Conservation (phyloP, 2,113 vertebrate species). For the Corythoichthys intestinalis region DNA sequence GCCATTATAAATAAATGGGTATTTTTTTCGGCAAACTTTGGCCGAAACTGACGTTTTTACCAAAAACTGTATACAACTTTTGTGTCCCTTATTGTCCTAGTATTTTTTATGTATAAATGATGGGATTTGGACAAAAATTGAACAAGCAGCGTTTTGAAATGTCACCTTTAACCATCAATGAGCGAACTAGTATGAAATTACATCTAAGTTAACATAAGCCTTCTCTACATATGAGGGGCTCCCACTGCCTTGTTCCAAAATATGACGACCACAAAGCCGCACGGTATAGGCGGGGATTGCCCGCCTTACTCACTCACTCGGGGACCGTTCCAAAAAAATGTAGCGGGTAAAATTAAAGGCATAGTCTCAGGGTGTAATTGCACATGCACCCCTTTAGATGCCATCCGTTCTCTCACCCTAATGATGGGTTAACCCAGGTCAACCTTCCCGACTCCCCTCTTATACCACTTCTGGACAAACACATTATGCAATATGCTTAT, state of each 20-base stretch:
- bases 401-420: slow-evolving; percentile 53
- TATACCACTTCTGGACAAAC: slow-evolving; percentile 22
- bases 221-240: slow-evolving; percentile 34
- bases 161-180: no score
- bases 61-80: no score
- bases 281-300: slow-evolving; percentile 50
- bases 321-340: slow-evolving; percentile 47
- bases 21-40: no score
- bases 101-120: no score
- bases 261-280: slow-evolving; percentile 60
- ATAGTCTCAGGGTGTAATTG: slow-evolving; percentile 59
- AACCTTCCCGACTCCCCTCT: not conserved
- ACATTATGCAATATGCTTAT: slow-evolving; percentile 42
- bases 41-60: no score
- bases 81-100: no score
- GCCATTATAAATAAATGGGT: no score
- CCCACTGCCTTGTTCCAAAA: slow-evolving; percentile 44
- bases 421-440: slow-evolving; percentile 57
- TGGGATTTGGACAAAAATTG: no score
- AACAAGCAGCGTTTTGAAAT: no score
- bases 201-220: not conserved
- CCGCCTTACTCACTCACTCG: slow-evolving; percentile 25
- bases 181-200: slow-evolving; percentile 47
- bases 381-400: slow-evolving; percentile 52
- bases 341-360: slow-evolving; percentile 70